Evolutionary conservation across 2,797 vertebrate species (phyloP).

Genomic region (Crenichthys baileyi): DNA sequence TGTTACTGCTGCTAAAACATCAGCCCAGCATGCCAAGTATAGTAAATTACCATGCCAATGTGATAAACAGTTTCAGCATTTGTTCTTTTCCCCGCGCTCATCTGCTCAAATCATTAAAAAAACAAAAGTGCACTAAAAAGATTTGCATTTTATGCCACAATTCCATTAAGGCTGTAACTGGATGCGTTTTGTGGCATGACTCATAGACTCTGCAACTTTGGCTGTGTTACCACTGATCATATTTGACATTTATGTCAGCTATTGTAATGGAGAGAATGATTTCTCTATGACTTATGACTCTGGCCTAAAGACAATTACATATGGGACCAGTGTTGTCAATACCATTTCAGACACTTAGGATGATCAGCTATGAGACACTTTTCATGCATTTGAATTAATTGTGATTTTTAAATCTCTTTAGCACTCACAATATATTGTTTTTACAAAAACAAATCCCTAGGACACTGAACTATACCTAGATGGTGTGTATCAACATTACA

Average conservation of each 20-base stretch:
- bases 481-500: conserved; percentile 27
- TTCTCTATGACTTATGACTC: conserved; percentile 55
- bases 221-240: conserved; percentile 49
- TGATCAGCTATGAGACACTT: conserved; percentile 20
- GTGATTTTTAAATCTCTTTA: conserved; percentile 38
- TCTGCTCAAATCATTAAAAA: conserved; percentile 56
- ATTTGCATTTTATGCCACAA: conserved; percentile 53
- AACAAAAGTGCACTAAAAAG: conserved; percentile 37
- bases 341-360: conserved; percentile 32
- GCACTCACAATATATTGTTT: conserved; percentile 19
- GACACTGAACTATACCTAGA: conserved; percentile 12
- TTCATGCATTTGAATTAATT: conserved; percentile 38
- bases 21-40: conserved; percentile 54
- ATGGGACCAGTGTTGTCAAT: conserved; percentile 45
- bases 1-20: conserved; percentile 59
- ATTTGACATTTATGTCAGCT: conserved; percentile 60
- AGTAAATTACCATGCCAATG: conserved; percentile 61
- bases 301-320: conserved; percentile 48
- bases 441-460: conserved; percentile 32
- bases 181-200: conserved; percentile 61
- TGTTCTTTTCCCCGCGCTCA: conserved; percentile 54
- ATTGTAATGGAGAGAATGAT: conserved; percentile 43
- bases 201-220: conserved; percentile 64
- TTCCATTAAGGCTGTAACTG: conserved; percentile 64
- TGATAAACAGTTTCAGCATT: conserved; percentile 55